Evolutionary conservation across 2,797 vertebrate genomes (phyloP).

Genomic region (Chiroxiphia lanceolata): DNA sequence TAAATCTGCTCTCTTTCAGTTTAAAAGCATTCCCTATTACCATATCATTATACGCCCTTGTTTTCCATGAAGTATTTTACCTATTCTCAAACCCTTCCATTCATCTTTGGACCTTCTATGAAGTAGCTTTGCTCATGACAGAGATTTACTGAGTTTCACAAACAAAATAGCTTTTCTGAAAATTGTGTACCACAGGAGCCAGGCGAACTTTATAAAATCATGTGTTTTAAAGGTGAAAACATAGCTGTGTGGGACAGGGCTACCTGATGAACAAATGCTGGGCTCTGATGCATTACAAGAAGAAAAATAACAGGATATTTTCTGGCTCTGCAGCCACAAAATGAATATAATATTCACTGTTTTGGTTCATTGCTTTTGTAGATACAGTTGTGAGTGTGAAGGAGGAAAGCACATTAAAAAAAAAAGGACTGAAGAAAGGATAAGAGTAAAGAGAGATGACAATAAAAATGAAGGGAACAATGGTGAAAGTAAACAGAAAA

Average conservation of each 20-base stretch:
- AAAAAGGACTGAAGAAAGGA: background rate
- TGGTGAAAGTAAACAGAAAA: background rate
- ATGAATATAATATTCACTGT: background rate
- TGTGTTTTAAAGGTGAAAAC: background rate
- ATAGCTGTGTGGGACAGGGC: background rate
- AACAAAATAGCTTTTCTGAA: background rate
- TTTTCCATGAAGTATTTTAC: background rate
- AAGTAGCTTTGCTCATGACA: background rate
- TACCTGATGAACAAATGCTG: background rate
- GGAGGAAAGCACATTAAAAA: background rate
- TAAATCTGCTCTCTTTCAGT: background rate
- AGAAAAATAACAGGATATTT: background rate
- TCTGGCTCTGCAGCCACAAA: background rate
- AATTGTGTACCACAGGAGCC: background rate
- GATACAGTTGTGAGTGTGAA: background rate
- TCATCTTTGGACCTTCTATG: background rate
- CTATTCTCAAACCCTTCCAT: background rate
- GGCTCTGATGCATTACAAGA: background rate
- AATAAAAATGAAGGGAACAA: background rate
- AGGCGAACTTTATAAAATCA: background rate
- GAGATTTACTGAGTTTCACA: background rate
- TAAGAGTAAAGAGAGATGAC: background rate
- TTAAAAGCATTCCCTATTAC: background rate
- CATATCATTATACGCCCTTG: background rate
- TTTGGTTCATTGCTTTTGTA: background rate